These are phyloP conservation scores for Orius laevigatus DNA, from an alignment of 1,140 invertebrate genomes.

Conservation along the genomic window DNA sequence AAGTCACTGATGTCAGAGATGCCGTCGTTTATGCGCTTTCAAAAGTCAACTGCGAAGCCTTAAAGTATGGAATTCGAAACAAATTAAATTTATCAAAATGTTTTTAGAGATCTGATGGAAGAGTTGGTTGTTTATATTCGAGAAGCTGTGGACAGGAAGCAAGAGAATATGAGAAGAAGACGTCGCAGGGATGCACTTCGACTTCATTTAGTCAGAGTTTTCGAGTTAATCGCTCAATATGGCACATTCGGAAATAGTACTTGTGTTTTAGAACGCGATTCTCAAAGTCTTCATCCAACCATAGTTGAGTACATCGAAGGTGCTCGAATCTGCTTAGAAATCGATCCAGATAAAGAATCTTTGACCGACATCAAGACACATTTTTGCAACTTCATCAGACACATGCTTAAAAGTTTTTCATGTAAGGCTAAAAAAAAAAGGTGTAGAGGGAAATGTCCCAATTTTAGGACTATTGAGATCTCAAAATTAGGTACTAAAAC, in stretches of 20 bases:
- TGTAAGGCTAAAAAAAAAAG: constrained; percentile 36
- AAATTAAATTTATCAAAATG: background rate
- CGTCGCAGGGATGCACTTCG: constrained; percentile 81
- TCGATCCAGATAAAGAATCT: constrained; percentile 74
- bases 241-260: constrained; percentile 79
- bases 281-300: constrained; percentile 63
- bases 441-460: background rate
- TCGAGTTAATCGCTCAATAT: constrained; percentile 83
- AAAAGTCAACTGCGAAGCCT: constrained; percentile 77
- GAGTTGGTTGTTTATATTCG: constrained; percentile 80
- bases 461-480: too few species aligned
- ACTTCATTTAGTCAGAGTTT: constrained; percentile 73
- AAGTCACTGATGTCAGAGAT: constrained; percentile 82
- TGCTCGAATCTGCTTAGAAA: constrained; percentile 75
- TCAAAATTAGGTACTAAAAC: too few species aligned
- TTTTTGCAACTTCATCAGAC: constrained; percentile 85
- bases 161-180: constrained; percentile 85
- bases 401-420: constrained; percentile 84
- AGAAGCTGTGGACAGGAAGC: constrained; percentile 93
- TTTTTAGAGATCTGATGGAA: constrained; percentile 81
- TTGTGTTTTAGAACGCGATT: constrained; percentile 66
- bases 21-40: constrained; percentile 83
- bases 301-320: constrained; percentile 94
- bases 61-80: constrained; percentile 51
- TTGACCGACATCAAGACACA: constrained; percentile 76